Conservation (phyloP, 2,113 vertebrate species). For the Genyomyrus donnyi region DNA sequence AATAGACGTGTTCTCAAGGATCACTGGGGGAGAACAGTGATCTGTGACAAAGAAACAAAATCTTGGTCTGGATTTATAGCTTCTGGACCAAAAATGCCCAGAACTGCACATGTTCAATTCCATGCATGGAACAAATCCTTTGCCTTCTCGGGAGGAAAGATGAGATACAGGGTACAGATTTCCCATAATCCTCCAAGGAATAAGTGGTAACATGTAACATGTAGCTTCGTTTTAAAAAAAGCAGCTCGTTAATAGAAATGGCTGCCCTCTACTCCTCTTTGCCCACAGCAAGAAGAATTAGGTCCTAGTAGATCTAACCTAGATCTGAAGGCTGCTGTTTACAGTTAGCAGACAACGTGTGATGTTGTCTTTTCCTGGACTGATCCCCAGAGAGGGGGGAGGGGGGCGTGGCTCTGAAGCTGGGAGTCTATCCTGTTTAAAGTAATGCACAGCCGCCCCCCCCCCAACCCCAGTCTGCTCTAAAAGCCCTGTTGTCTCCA, state of each 20-base stretch:
- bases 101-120: neutral
- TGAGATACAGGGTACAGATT: neutral
- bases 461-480: neutral
- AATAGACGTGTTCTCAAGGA: neutral
- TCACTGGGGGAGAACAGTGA: neutral
- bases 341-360: neutral
- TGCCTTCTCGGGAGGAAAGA: neutral
- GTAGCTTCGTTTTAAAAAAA: neutral
- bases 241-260: neutral
- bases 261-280: neutral
- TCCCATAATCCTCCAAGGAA: neutral
- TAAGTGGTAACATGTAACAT: neutral
- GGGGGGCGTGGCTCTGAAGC: neutral
- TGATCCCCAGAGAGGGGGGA: neutral
- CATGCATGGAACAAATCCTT: neutral
- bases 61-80: too few species aligned
- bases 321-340: constrained; percentile 6
- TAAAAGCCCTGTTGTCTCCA: neutral
- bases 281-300: neutral
- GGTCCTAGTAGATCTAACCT: constrained; percentile 13
- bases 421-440: neutral
- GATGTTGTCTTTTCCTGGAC: neutral
- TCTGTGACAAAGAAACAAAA: neutral
- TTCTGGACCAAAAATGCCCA: too few species aligned
- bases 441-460: neutral